Evolutionary conservation across 1,140 invertebrate genomes (phyloP).

Genomic region (Calliopsis andreniformis): DNA sequence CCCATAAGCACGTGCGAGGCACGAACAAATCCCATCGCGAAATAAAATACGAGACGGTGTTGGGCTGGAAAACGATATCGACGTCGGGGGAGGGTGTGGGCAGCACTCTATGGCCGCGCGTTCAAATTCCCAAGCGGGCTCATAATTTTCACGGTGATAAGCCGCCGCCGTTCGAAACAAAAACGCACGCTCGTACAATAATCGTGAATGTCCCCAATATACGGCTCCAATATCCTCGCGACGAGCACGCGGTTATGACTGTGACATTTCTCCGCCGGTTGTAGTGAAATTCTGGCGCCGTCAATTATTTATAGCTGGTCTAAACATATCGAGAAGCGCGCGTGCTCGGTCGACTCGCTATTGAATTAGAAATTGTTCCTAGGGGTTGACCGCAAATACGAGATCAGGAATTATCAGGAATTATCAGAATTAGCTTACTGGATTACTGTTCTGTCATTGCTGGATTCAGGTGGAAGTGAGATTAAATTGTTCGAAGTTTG

Average conservation of each 20-base stretch:
- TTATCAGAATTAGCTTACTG: no score
- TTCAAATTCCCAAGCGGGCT: conserved; percentile 1
- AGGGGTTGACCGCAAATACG: neutral
- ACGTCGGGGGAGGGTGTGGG: neutral
- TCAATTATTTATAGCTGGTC: conserved; percentile 48
- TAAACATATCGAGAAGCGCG: conserved; percentile 24
- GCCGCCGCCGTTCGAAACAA: neutral
- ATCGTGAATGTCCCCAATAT: neutral
- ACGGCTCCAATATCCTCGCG: neutral
- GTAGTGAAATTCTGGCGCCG: conserved; percentile 49
- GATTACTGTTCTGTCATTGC: no score
- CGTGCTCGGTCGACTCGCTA: neutral
- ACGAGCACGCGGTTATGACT: conserved; percentile 25
- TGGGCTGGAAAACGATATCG: conserved; percentile 8
- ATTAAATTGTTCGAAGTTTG: no score
- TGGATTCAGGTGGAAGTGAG: no score
- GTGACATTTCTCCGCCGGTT: conserved; percentile 25
- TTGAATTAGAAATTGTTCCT: conserved; percentile 47
- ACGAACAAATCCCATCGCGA: conserved; percentile 7
- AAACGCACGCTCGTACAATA: neutral
- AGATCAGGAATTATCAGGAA: no score
- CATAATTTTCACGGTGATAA: neutral
- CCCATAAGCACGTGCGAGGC: no score
- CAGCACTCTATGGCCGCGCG: neutral
- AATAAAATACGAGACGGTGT: neutral